These are phyloP conservation scores for Corvus cornix DNA, from an alignment of 2,113 vertebrate species.

Conservation along the genomic window DNA sequence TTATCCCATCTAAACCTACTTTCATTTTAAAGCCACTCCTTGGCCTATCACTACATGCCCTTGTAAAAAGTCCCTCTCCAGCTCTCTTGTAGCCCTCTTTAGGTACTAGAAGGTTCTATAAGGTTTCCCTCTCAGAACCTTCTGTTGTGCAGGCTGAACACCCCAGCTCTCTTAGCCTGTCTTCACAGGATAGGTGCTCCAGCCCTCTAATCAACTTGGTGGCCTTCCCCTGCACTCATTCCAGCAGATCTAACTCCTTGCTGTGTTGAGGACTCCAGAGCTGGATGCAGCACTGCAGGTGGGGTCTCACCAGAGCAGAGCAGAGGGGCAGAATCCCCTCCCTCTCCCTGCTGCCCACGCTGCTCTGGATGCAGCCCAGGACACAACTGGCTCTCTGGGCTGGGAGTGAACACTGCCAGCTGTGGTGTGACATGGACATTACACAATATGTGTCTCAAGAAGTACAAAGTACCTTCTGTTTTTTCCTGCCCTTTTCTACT, in stretches of 20 bases:
- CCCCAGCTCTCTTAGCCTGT: neutral
- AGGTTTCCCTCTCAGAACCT: neutral
- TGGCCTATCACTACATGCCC: neutral
- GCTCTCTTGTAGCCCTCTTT: neutral
- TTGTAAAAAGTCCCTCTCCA: neutral
- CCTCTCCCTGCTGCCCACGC: rapidly evolving
- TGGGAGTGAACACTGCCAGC: neutral
- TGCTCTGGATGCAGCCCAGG: neutral
- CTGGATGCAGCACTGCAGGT: neutral
- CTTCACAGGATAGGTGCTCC: neutral
- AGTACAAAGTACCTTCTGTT: neutral
- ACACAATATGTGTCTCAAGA: neutral
- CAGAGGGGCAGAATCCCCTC: neutral
- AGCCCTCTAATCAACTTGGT: neutral
- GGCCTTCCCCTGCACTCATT: neutral
- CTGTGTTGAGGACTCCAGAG: neutral
- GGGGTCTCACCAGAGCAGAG: neutral
- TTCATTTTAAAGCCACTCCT: neutral
- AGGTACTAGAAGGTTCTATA: neutral
- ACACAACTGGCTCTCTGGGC: neutral
- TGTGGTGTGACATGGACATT: no score
- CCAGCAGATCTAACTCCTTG: neutral
- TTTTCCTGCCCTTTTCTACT: neutral
- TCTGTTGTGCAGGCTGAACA: neutral
- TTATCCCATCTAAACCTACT: neutral